A percentile compares a stretch with the other conserved stretches of the same genome.
phyloP scores from a whole-genome alignment of 2,888 invertebrate genomes.

The Abscondita cerata region DNA sequence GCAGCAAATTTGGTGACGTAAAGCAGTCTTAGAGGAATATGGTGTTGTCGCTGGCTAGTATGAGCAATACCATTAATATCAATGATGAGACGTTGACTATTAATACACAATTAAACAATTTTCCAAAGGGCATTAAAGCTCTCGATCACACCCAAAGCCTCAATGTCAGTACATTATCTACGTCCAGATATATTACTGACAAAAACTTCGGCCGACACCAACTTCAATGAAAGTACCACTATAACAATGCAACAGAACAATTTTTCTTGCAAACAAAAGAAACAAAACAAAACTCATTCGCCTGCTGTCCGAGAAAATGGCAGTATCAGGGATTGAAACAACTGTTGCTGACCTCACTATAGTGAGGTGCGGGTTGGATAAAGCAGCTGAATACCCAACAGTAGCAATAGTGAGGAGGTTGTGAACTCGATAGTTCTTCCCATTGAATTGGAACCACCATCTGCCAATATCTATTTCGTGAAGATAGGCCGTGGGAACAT shows the following conservation, averaged over 20 bases:
- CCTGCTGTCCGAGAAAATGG: constrained; percentile 25
- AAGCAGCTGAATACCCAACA: constrained; percentile 28
- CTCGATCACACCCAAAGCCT: not conserved
- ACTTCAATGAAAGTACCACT: no score
- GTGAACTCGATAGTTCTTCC: constrained; percentile 28
- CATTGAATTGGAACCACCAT: constrained; percentile 18
- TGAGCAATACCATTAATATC: constrained; percentile 32
- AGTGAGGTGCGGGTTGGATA: constrained; percentile 34
- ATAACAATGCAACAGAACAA: not conserved
- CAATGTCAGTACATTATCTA: no score
- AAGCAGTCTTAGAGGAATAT: constrained; percentile 28
- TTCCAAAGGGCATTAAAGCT: constrained; percentile 27
- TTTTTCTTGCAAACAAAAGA: constrained; percentile 11
- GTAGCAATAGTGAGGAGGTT: constrained; percentile 28
- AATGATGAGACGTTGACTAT: constrained; percentile 25
- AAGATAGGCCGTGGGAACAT: constrained; percentile 13
- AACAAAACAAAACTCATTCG: constrained; percentile 34
- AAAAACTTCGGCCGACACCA: no score
- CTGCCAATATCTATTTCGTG: constrained; percentile 19
- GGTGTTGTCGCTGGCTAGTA: constrained; percentile 24
- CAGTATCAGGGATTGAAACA: constrained; percentile 34
- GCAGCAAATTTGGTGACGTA: constrained; percentile 6
- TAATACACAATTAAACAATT: not conserved
- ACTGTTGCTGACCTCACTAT: constrained; percentile 36
- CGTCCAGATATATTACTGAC: no score